These are phyloP conservation scores for Brenthis hecate DNA, from an alignment of 2,888 invertebrate genomes.

Conservation along the genomic window DNA sequence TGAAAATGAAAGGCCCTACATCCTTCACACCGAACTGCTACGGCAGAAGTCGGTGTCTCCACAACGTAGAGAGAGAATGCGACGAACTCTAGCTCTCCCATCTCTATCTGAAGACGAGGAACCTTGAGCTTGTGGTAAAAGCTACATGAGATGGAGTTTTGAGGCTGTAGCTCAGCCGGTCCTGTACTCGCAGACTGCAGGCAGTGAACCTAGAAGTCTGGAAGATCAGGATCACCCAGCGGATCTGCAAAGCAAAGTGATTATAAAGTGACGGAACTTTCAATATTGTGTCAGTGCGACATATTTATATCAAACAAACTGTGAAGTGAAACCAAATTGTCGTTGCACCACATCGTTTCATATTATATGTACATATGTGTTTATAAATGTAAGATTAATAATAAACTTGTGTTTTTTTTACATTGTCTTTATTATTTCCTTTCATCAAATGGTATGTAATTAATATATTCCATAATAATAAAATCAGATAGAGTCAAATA, in stretches of 20 bases:
- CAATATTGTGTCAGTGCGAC: conserved; percentile 34
- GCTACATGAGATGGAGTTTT: conserved; percentile 63
- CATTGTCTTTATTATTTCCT: conserved; percentile 32
- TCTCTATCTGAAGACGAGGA: conserved; percentile 77
- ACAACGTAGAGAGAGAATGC: conserved; percentile 65
- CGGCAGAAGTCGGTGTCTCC: conserved; percentile 75
- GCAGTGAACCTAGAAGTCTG: conserved; percentile 32
- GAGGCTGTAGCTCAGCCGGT: conserved; percentile 49
- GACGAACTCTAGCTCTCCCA: conserved; percentile 68
- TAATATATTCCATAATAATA: neutral
- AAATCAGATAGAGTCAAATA: neutral
- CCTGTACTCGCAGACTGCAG: conserved; percentile 26
- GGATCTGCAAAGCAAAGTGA: conserved; percentile 36
- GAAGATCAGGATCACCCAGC: conserved; percentile 17
- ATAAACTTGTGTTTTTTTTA: conserved; percentile 45
- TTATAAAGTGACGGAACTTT: conserved; percentile 30
- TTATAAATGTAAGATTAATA: conserved; percentile 39
- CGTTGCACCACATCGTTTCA: conserved; percentile 40
- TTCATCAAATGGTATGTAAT: conserved; percentile 19
- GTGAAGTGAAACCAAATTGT: conserved; percentile 46
- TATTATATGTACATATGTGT: conserved; percentile 34
- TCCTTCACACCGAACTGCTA: conserved; percentile 62
- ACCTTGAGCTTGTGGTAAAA: conserved; percentile 60
- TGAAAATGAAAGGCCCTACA: conserved; percentile 54
- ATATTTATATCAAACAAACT: conserved; percentile 41